phyloP scores from a whole-genome alignment of 2,113 vertebrate species.

The Copsychus sechellarum region DNA sequence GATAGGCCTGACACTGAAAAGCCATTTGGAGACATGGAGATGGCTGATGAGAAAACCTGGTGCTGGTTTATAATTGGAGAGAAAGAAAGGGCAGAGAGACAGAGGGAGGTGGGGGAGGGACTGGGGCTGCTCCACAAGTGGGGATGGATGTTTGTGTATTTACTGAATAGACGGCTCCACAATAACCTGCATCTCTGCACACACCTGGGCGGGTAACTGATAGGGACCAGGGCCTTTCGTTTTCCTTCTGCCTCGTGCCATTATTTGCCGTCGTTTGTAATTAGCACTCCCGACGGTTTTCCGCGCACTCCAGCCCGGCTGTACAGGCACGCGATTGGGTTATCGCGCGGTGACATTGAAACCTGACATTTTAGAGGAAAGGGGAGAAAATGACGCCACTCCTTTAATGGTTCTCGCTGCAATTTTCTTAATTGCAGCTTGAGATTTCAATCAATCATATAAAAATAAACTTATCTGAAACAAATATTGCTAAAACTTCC shows the following conservation, averaged over 20 bases:
- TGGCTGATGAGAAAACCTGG: slow-evolving; percentile 90
- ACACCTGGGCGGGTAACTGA: neutral
- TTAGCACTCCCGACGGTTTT: slow-evolving; percentile 55
- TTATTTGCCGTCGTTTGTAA: slow-evolving; percentile 57
- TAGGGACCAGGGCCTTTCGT: slow-evolving; percentile 4
- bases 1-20: slow-evolving; percentile 90
- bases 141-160: slow-evolving; percentile 50
- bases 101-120: slow-evolving; percentile 44
- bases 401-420: slow-evolving; percentile 22
- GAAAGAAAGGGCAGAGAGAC: slow-evolving; percentile 78
- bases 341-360: slow-evolving; percentile 48
- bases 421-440: slow-evolving; percentile 61
- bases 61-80: slow-evolving; percentile 87
- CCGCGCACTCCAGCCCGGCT: neutral
- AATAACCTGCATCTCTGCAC: neutral
- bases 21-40: slow-evolving; percentile 82
- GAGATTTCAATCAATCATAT: slow-evolving; percentile 39
- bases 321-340: slow-evolving; percentile 36
- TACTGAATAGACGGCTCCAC: neutral
- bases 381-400: slow-evolving; percentile 9
- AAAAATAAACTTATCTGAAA: slow-evolving; percentile 64
- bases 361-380: slow-evolving; percentile 52
- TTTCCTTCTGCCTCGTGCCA: slow-evolving; percentile 10
- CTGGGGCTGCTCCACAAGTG: slow-evolving; percentile 31
- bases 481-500: slow-evolving; percentile 47